Evolutionary conservation across 2,113 vertebrate species (phyloP).

Genomic region (Sakesphorus luctuosus): DNA sequence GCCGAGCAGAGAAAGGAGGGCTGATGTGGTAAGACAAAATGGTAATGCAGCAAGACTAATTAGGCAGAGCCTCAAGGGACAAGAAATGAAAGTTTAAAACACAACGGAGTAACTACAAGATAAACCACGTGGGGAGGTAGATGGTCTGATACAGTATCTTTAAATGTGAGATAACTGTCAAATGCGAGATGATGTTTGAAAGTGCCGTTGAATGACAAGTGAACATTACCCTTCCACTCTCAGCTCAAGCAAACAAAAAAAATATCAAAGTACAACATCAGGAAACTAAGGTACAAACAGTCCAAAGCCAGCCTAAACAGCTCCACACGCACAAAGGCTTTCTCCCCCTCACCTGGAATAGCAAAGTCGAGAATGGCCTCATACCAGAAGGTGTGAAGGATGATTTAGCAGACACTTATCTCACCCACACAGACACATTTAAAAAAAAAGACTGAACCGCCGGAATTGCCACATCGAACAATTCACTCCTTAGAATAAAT

Average conservation of each 20-base stretch:
- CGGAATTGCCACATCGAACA: neutral
- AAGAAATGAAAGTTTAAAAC: neutral
- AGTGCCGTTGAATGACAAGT: neutral
- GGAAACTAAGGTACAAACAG: neutral
- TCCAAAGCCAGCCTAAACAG: neutral
- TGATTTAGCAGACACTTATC: conserved; percentile 46
- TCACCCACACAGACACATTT: conserved; percentile 33
- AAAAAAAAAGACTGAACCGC: neutral
- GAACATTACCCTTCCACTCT: neutral
- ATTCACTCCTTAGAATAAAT: neutral
- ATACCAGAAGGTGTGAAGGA: conserved; percentile 39
- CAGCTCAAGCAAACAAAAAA: neutral
- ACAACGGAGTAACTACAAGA: neutral
- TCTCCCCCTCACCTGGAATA: neutral
- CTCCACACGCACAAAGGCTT: neutral
- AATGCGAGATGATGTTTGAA: conserved; percentile 2
- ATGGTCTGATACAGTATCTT: neutral
- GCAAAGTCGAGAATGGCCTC: conserved; percentile 17
- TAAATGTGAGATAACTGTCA: neutral
- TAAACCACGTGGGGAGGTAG: neutral
- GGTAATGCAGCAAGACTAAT: neutral
- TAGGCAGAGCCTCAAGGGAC: neutral
- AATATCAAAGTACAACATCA: neutral
- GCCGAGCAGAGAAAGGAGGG: neutral
- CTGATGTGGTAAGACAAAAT: neutral